These are phyloP conservation scores for Chloromyia formosa DNA, from an alignment of 2,888 invertebrate species.

Conservation along the genomic window DNA sequence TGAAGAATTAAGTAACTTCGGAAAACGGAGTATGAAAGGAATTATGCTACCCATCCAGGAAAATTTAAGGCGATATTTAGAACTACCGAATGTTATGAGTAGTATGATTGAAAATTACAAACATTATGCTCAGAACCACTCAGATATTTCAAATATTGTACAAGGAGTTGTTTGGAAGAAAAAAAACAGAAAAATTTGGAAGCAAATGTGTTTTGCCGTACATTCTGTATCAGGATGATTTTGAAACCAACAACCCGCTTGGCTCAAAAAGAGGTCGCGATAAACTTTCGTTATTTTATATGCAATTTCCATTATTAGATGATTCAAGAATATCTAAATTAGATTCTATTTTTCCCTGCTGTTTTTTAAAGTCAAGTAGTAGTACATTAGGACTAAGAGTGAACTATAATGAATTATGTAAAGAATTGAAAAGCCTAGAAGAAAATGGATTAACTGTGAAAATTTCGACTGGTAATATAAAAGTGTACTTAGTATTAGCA, in stretches of 20 bases:
- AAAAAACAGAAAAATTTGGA: not conserved
- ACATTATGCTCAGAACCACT: not conserved
- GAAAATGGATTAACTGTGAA: conserved; percentile 38
- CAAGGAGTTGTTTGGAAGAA: conserved; percentile 13
- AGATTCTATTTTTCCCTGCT: conserved; percentile 29
- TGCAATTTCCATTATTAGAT: conserved; percentile 40
- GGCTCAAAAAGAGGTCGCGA: conserved; percentile 22
- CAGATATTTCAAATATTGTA: not conserved
- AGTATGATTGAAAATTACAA: not conserved
- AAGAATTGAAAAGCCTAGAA: conserved; percentile 39
- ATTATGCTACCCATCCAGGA: conserved; percentile 34
- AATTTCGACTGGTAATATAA: not conserved
- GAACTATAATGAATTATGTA: conserved; percentile 24
- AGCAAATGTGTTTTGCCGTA: conserved; percentile 16
- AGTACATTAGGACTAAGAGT: conserved; percentile 11
- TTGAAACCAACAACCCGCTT: conserved; percentile 14
- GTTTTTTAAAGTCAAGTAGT: conserved; percentile 29
- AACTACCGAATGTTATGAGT: not conserved
- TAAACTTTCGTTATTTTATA: conserved; percentile 40
- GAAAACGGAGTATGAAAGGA: conserved; percentile 11
- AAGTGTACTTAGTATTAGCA: conserved; percentile 19
- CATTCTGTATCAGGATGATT: conserved; percentile 7
- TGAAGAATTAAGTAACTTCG: conserved; percentile 7
- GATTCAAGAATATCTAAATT: not conserved
- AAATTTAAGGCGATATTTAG: conserved; percentile 36